These are phyloP conservation scores for Oligia fasciuncula DNA, from an alignment of 2,888 invertebrate species.

Conservation along the genomic window DNA sequence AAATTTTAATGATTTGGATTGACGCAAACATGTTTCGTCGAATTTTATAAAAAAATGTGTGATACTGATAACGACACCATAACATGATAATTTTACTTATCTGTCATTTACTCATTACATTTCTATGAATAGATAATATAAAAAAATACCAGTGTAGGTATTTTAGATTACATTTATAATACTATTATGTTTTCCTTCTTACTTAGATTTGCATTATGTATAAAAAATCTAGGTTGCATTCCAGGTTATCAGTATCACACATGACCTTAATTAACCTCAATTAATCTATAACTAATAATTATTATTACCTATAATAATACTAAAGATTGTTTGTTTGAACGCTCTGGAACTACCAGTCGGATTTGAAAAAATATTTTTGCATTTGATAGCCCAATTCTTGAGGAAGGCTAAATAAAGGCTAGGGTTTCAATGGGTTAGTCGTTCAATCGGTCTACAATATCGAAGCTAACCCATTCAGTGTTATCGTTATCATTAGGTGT, in stretches of 20 bases:
- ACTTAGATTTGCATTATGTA: not conserved
- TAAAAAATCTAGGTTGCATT: not conserved
- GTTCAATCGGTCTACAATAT: not conserved
- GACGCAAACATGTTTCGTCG: conserved; percentile 46
- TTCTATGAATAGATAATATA: conserved; percentile 56
- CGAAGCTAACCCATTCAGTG: not conserved
- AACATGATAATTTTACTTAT: conserved; percentile 53
- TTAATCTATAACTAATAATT: not conserved
- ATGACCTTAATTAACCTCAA: not conserved
- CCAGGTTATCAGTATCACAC: not conserved
- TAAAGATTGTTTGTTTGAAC: not conserved
- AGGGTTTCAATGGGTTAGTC: not conserved
- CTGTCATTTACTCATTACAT: conserved; percentile 52
- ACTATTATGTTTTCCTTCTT: conserved; percentile 12
- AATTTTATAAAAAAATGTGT: conserved; percentile 30
- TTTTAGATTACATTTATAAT: conserved; percentile 10
- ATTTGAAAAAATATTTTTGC: not conserved
- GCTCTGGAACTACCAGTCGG: not conserved
- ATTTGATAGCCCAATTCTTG: not conserved
- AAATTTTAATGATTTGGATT: conserved; percentile 38
- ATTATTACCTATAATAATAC: too few species aligned
- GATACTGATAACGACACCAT: conserved; percentile 51
- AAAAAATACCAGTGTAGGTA: conserved; percentile 15
- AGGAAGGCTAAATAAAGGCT: not conserved
- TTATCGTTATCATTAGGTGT: not conserved